Evolutionary conservation across 1,140 invertebrate genomes (phyloP).

Genomic region (Drosophila albomicans): DNA sequence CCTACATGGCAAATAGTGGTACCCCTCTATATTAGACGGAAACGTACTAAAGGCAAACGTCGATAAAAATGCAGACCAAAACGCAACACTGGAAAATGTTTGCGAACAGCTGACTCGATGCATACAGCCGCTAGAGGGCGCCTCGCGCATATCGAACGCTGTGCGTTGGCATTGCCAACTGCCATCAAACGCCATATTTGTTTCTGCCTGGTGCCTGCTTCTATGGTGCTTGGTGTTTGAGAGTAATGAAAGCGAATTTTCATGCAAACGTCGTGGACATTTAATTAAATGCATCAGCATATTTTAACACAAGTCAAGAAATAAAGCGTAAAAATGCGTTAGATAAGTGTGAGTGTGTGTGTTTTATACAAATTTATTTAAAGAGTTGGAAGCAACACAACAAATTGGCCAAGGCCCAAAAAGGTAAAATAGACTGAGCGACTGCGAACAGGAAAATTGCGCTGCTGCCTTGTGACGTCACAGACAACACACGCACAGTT

Average conservation of each 20-base stretch:
- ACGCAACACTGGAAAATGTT: constrained; percentile 64
- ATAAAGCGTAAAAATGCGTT: constrained; percentile 35
- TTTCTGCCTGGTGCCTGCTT: constrained; percentile 56
- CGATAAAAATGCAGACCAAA: constrained; percentile 72
- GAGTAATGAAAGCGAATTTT: constrained; percentile 63
- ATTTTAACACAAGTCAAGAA: constrained; percentile 28
- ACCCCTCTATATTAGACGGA: constrained; percentile 77
- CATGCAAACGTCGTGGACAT: constrained; percentile 27
- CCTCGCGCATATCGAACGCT: background rate
- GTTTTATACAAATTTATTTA: constrained; percentile 14
- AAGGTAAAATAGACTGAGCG: constrained; percentile 43
- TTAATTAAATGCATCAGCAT: constrained; percentile 28
- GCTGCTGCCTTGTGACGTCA: constrained; percentile 55
- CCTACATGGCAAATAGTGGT: constrained; percentile 74
- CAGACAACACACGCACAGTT: constrained; percentile 29
- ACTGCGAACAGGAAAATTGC: constrained; percentile 46
- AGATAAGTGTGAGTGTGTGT: constrained; percentile 11
- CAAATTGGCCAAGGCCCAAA: constrained; percentile 43
- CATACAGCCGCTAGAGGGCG: constrained; percentile 57
- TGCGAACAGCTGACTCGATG: constrained; percentile 56
- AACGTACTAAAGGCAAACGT: constrained; percentile 57
- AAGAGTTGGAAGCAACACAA: constrained; percentile 16
- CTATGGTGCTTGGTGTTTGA: constrained; percentile 36
- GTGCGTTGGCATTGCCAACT: constrained; percentile 63
- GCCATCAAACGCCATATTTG: constrained; percentile 70